Base-by-base conservation (phyloP, 2,113 vertebrate species). In the Anolis carolinensis region DNA sequence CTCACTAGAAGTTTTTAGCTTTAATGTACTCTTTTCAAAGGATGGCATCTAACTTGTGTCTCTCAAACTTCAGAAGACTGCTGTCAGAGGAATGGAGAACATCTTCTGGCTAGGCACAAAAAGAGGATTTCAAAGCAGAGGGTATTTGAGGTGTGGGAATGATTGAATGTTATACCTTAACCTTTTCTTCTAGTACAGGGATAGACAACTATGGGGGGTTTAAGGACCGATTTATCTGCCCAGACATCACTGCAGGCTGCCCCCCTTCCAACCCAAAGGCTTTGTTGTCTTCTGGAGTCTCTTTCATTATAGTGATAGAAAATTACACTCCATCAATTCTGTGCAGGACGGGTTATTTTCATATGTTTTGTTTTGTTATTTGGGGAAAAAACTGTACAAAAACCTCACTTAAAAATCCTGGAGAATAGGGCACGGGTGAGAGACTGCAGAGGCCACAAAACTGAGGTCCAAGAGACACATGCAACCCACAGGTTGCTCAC, bases 1-100 rank as follows among this genome's bases (percentile, higher is more conserved):
- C 52, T 92, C 86, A 65, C 76, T 88, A 77, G 59, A 85, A 72
- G 84, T 92, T 86, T 67, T 86, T 92, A 84, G 86, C 88, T 71
- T 89, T 90, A 80, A 81, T 65, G 81, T 89, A 88, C 83, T 94
- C 86, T 88, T 91, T 82, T 81, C 80, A 92, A 75, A 80, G 27
- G 7, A 7, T 79, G 76, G 32, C 59, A 62, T 79, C 59, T 32
- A 62, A 62, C 62, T 63, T 23, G 59, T 79, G 30, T 79, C 52
- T 20, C 23, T 36, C 59, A 23, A 14, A 27, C 67, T n/a, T 1
- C 25, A 70, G n/a, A 32, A 70, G 67, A 30, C 67, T n/a, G n/a
- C n/a, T n/a, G 4, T 70, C 67, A 70, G 67, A 36, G n/a, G 52
- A 79, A 63, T 55, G 36, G 34, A 16, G 30, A 11, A 13, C 10